Evolutionary conservation across 2,888 invertebrate genomes (phyloP).

Genomic region (Paralinhomoeus sp.): DNA sequence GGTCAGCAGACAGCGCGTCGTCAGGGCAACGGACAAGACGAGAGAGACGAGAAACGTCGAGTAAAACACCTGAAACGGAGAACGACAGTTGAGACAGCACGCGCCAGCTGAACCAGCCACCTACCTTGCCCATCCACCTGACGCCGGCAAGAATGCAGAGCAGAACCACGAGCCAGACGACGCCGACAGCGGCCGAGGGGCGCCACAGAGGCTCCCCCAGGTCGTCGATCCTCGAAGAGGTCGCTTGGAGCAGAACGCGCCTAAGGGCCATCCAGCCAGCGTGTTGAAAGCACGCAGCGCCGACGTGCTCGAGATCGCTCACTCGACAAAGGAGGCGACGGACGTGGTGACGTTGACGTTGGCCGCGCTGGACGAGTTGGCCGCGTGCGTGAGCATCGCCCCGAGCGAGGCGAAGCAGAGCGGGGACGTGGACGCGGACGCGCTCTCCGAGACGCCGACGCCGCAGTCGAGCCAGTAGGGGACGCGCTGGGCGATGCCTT

Average conservation of each 20-base stretch:
- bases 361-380: not conserved
- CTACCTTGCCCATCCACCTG: slow-evolving; percentile 21
- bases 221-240: slow-evolving; percentile 13
- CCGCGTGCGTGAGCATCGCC: not conserved
- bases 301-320: too few species aligned
- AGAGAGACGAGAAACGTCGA: slow-evolving; percentile 10
- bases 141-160: slow-evolving; percentile 22
- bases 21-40: slow-evolving; percentile 6
- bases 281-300: too few species aligned
- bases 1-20: slow-evolving; percentile 11
- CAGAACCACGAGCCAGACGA: slow-evolving; percentile 20
- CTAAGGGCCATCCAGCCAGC: too few species aligned
- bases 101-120: too few species aligned
- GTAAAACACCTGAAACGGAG: slow-evolving; percentile 3
- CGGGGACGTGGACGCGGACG: too few species aligned
- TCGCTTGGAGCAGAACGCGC: not conserved
- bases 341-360: not conserved
- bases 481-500: slow-evolving; percentile 12
- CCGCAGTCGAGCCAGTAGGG: slow-evolving; percentile 3
- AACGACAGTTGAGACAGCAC: too few species aligned
- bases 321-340: not conserved
- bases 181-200: slow-evolving; percentile 15
- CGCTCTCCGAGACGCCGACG: too few species aligned
- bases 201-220: slow-evolving; percentile 16
- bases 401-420: too few species aligned